Evolutionary conservation across 2,113 vertebrate genomes (phyloP).

Genomic region (Nannospalax galili): DNA sequence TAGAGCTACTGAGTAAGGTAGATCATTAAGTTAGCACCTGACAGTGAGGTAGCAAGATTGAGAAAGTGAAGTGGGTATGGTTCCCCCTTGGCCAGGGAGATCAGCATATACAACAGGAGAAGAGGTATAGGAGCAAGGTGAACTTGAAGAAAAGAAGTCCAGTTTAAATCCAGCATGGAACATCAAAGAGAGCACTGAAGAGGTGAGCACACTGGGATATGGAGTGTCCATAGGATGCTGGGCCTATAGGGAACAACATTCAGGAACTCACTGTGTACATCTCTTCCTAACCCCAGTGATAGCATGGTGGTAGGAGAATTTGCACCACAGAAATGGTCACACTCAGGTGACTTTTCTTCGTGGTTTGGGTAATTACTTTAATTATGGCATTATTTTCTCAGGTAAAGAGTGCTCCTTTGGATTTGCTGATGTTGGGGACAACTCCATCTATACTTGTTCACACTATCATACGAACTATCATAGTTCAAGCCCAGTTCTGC

Average conservation of each 20-base stretch:
- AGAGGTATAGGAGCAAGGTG: neutral
- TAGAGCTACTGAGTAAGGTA: no score
- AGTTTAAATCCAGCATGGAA: neutral
- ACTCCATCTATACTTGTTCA: neutral
- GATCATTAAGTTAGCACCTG: no score
- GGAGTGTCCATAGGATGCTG: no score
- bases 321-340: no score
- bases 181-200: fast-evolving
- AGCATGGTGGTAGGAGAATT: no score
- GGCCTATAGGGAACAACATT: neutral
- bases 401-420: neutral
- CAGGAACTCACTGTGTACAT: fast-evolving
- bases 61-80: no score
- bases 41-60: no score
- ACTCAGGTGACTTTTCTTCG: neutral
- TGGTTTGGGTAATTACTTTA: neutral
- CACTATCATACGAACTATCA: neutral
- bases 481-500: neutral
- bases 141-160: neutral
- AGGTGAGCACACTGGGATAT: neutral
- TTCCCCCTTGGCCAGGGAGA: neutral
- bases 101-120: no score
- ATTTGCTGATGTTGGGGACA: neutral
- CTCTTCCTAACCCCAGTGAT: neutral
- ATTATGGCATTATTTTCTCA: neutral